Evolutionary conservation across 2,888 invertebrate species (phyloP), one percentile per base, ranked within the genome.

Genomic region (Heliconius hortense): DNA sequence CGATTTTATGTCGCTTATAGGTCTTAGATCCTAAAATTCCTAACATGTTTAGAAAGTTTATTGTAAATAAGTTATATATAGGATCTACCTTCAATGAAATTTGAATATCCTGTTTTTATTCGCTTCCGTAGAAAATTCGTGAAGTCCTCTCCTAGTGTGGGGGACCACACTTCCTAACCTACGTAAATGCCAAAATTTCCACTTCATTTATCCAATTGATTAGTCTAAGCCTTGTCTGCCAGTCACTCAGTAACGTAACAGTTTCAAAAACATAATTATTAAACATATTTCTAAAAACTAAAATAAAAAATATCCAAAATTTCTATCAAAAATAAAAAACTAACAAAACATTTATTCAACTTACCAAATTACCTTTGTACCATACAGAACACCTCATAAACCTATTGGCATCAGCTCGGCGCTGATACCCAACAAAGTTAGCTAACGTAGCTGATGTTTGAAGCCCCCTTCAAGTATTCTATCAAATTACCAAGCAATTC

Each of bases 381-480:
- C 76, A 76, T 28, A 73, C 74, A 70, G 48, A 31, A 39, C 62
- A 43, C 71, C 66, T 63, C 74, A 62, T 76, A 74, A 74, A 76
- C 73, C 76, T 73, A 84, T 83, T 76, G 72, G 76, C 80, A 75
- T 26, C 39, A 43, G 35, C 35, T 39, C 69, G 77, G 78, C 28
- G 4, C 53, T 35, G 79, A 82, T 26, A 79, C 18, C 31, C 73
- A 70, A 76, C 75, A 74, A 13, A 11, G 77, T 77, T 77, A 75
- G 70, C 72, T 48, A 71, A 35, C 70, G 70, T 31, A 71, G 74
- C 75, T 77, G 72, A 77, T 75, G 75, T 60, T 77, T 75, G 70
- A 72, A 69, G 72, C 75, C 66, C 64, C 62, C n/a, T 75, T 67
- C 64, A 84, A 83, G 82, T 74, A 72, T 76, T 73, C n/a, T 68